Conservation (phyloP, 2,797 vertebrate genomes). For the Clamator glandarius region DNA sequence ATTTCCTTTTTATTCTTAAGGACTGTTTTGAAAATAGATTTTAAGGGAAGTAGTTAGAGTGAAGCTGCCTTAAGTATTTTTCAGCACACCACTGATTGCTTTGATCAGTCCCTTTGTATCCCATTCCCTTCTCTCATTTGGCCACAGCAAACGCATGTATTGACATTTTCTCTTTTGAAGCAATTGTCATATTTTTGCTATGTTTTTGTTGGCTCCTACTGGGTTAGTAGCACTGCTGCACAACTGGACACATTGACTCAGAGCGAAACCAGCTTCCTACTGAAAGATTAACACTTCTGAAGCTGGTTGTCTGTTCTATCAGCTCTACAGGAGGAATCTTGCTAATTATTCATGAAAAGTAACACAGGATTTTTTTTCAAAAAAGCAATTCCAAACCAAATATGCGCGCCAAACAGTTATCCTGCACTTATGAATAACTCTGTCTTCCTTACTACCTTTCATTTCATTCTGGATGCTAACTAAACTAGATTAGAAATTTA, state of each 20-base stretch:
- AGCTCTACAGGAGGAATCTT: background rate
- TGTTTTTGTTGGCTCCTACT: slow-evolving; percentile 32
- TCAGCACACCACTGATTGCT: background rate
- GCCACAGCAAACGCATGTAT: background rate
- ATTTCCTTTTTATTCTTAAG: slow-evolving; percentile 42
- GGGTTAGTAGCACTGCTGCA: background rate
- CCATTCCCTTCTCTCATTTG: background rate
- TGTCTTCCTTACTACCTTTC: background rate
- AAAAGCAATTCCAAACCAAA: background rate
- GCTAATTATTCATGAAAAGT: background rate
- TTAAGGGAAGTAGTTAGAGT: no score
- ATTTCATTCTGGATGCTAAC: background rate
- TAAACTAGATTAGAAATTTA: background rate
- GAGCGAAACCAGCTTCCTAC: background rate
- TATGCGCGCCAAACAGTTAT: background rate
- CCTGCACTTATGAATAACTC: background rate
- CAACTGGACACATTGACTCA: background rate
- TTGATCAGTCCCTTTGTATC: slow-evolving; percentile 9
- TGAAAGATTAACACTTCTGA: slow-evolving; percentile 7
- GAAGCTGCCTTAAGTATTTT: slow-evolving; percentile 5
- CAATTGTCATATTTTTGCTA: background rate
- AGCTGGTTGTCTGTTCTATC: background rate
- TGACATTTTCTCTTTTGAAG: background rate
- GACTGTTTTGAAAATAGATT: slow-evolving; percentile 1
- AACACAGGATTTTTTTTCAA: background rate